A percentile compares a stretch with the other conserved stretches of the same genome.
phyloP scores from a whole-genome alignment of 2,797 vertebrate species.

The Labroides dimidiatus region DNA sequence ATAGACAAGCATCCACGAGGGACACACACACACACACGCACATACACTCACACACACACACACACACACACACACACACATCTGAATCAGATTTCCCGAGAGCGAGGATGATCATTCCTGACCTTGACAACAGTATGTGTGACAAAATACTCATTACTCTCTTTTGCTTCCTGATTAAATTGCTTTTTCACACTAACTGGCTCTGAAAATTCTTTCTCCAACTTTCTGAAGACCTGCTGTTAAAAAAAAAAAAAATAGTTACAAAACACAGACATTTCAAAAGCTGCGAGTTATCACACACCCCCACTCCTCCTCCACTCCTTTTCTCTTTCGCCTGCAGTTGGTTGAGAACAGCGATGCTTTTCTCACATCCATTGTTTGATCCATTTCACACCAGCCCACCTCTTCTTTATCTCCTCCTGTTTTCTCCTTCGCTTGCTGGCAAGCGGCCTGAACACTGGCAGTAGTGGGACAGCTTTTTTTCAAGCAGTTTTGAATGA shows the following conservation, averaged over 20 bases:
- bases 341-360: constrained; percentile 69
- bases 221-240: constrained; percentile 61
- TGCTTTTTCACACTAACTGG: constrained; percentile 23
- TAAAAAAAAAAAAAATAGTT: constrained; percentile 37
- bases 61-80: constrained; percentile 11
- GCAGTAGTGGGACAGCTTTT: constrained; percentile 63
- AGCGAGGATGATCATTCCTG: constrained; percentile 13
- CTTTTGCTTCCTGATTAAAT: constrained; percentile 20
- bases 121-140: constrained; percentile 19
- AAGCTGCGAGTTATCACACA: constrained; percentile 73
- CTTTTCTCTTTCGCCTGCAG: constrained; percentile 66
- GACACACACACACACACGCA: constrained; percentile 13
- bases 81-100: constrained; percentile 28
- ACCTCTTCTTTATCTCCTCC: constrained; percentile 77
- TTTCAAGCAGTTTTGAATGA: constrained; percentile 67
- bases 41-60: not conserved
- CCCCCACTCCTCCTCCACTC: constrained; percentile 67
- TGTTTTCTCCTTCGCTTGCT: constrained; percentile 71
- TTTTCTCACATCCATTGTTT: constrained; percentile 80
- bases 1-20: constrained; percentile 26
- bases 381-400: constrained; percentile 79
- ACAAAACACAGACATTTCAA: constrained; percentile 70
- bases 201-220: constrained; percentile 47
- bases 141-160: constrained; percentile 21
- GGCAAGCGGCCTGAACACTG: constrained; percentile 56